Conservation (phyloP, 2,797 vertebrate species). For the Anas georgica region DNA sequence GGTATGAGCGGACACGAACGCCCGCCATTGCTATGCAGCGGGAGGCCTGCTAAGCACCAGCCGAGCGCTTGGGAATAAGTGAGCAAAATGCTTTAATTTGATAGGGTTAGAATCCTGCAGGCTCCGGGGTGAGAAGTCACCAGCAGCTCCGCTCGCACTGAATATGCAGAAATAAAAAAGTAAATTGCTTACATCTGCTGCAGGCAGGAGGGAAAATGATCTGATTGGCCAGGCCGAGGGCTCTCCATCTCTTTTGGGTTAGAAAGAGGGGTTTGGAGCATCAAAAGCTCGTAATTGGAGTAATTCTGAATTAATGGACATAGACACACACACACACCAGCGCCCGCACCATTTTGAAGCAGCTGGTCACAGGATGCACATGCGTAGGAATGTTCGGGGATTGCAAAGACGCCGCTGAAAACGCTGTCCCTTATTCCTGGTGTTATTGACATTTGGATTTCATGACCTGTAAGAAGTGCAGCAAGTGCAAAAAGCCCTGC, state of each 20-base stretch:
- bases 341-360: slow-evolving; percentile 78
- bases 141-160: slow-evolving; percentile 95
- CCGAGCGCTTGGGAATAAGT: slow-evolving; percentile 99
- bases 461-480: slow-evolving; percentile 51
- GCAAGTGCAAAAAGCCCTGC: slow-evolving; percentile 35
- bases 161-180: slow-evolving; percentile 99
- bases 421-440: neutral
- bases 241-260: slow-evolving; percentile 91
- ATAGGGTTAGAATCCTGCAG: slow-evolving; percentile 99
- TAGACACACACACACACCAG: slow-evolving; percentile 55
- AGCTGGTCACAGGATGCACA: slow-evolving; percentile 83
- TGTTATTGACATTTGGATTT: slow-evolving; percentile 36
- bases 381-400: slow-evolving; percentile 84
- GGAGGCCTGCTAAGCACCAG: slow-evolving; percentile 95
- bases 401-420: slow-evolving; percentile 65
- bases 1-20: slow-evolving; percentile 96
- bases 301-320: slow-evolving; percentile 99
- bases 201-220: slow-evolving; percentile 90
- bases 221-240: slow-evolving; percentile 95
- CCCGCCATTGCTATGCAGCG: slow-evolving; percentile 96
- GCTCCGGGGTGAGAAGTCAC: slow-evolving; percentile 94
- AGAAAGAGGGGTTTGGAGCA: slow-evolving; percentile 87
- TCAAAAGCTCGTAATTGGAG: slow-evolving; percentile 98
- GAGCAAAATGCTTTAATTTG: slow-evolving; percentile 99
- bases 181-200: slow-evolving; percentile 99